Base-by-base conservation (phyloP, 1,140 invertebrate species). In the silkworm (Bombyx mori) region DNA sequence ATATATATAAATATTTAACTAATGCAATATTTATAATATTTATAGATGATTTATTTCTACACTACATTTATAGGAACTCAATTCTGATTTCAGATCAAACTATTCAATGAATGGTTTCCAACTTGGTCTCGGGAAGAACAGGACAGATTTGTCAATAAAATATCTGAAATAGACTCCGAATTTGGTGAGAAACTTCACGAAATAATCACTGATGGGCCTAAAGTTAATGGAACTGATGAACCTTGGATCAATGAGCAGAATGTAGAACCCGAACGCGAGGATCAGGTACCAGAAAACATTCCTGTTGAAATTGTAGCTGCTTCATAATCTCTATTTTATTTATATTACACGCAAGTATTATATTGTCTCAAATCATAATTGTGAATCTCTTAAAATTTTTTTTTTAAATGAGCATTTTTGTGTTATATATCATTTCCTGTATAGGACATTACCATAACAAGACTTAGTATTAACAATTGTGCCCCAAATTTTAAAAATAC, bases 91-190 rank as follows among this genome's bases (percentile, higher is more conserved):
- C 68, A 92, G 92, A 90, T 92, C 52, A 97, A 97, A 86, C 79
- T 97, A 8, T 97, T 97, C 73, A 90, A 91, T 71, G 93, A 96
- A 84, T 97, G 96, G 96, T 94, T 92, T 73, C 89, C 91, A 56
- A 92, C 91, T 66, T 97, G 96, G 96, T 90, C 90, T 48, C 89
- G 92, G 50, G 91, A 92, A 59, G 93, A 96, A 59, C 92, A 92
- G 71, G 90, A 93, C 43, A 90, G 89, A 56, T 86, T 95, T n/a
- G 75, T 94, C 8, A 89, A 90, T 51, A 91, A 91, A 56, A 91
- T 95, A 42, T 90, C 91, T 53, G 92, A 92, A 69, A 89, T 92
- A 45, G 94, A 95, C 82, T 71, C 91, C 12, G 90, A 89, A 60
- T 94, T 95, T 75, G 91, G 90, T 26, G 89, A 90, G 44, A 94